Conservation (phyloP, 2,797 vertebrate species). For the Morelia viridis region DNA sequence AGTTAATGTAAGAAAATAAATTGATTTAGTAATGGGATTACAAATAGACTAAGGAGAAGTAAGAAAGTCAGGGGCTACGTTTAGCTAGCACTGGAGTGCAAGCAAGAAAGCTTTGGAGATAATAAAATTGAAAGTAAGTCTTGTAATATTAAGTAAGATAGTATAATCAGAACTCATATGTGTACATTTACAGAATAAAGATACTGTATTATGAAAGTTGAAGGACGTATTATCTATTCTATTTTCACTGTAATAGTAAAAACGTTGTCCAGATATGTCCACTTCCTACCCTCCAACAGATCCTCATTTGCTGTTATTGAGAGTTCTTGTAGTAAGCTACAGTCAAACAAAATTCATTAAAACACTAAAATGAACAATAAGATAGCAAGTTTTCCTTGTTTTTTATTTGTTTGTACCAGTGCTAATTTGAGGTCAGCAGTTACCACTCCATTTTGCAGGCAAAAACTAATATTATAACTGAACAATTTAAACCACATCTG, state of each 20-base stretch:
- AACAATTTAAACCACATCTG: constrained; percentile 34
- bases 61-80: no score
- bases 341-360: neutral
- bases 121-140: no score
- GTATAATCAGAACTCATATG: neutral
- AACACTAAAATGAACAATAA: neutral
- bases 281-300: neutral
- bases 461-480: constrained; percentile 17
- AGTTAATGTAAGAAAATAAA: no score
- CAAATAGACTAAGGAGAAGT: no score
- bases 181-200: neutral
- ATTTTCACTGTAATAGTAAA: neutral
- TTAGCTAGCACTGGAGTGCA: no score
- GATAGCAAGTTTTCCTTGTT: neutral
- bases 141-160: no score
- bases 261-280: neutral
- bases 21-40: no score
- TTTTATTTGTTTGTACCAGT: neutral
- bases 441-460: neutral
- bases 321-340: neutral
- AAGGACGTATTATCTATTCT: neutral
- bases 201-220: neutral
- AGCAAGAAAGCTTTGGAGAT: no score
- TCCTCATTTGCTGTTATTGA: neutral
- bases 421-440: constrained; percentile 13